Evolutionary conservation across 2,797 vertebrate genomes (phyloP).

Genomic region (Danio aesculapii): DNA sequence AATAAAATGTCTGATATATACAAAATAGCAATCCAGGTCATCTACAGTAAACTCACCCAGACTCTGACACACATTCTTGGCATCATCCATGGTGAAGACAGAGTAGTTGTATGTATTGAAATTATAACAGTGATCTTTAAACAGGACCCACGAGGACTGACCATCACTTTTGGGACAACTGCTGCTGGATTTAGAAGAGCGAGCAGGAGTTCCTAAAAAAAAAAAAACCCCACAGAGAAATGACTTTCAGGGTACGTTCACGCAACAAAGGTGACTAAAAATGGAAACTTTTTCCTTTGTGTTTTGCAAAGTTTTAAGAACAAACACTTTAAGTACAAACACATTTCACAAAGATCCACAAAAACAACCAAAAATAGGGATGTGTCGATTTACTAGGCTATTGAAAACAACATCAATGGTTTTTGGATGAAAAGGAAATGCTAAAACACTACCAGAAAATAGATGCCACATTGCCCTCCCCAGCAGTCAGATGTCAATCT

Average conservation of each 20-base stretch:
- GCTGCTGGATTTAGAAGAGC: slow-evolving; percentile 56
- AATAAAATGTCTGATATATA: not conserved
- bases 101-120: slow-evolving; percentile 88
- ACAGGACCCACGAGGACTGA: slow-evolving; percentile 83
- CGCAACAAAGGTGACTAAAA: too few relatives aligned
- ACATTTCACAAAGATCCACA: too few relatives aligned
- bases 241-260: not conserved
- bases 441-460: too few relatives aligned
- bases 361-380: too few relatives aligned
- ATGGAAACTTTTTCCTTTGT: too few relatives aligned
- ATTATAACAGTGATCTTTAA: slow-evolving; percentile 85
- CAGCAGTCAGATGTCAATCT: too few relatives aligned
- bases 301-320: too few relatives aligned
- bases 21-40: not conserved
- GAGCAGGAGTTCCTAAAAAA: slow-evolving; percentile 68
- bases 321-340: too few relatives aligned
- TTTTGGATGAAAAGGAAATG: too few relatives aligned
- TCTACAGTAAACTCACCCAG: slow-evolving; percentile 76
- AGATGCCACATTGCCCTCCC: too few relatives aligned
- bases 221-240: not conserved
- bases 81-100: slow-evolving; percentile 79
- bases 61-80: slow-evolving; percentile 80
- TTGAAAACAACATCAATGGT: too few relatives aligned
- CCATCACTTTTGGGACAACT: slow-evolving; percentile 76
- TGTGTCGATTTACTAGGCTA: too few relatives aligned